Evolutionary conservation across 2,797 vertebrate species (phyloP).

Genomic region (Margarornis squamiger): DNA sequence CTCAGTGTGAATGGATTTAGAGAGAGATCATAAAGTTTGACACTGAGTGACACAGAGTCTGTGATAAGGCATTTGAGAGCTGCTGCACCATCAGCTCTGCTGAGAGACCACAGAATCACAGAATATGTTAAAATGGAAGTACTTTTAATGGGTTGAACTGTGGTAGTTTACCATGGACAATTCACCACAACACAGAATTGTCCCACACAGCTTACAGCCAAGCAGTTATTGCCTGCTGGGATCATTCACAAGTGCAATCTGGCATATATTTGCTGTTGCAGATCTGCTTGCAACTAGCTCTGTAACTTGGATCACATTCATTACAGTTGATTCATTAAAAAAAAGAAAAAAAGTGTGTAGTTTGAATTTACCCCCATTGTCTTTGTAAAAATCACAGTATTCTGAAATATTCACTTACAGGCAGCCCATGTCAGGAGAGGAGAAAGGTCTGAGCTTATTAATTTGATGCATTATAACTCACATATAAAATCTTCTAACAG

Average conservation of each 20-base stretch:
- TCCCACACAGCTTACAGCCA: background rate
- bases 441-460: background rate
- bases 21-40: background rate
- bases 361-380: background rate
- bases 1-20: background rate
- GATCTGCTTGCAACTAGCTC: background rate
- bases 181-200: background rate
- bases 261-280: background rate
- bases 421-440: background rate
- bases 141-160: background rate
- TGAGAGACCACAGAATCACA: background rate
- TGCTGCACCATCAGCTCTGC: background rate
- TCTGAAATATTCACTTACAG: background rate
- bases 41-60: fast-evolving
- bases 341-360: background rate
- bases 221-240: background rate
- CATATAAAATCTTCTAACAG: background rate
- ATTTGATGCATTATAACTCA: background rate
- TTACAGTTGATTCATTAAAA: background rate
- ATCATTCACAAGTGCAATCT: background rate
- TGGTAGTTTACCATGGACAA: background rate
- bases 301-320: background rate
- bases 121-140: background rate
- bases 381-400: background rate
- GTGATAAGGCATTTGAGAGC: background rate